Percentiles rank a stretch among this genome's conserved stretches.
phyloP scores from a whole-genome alignment of 2,113 vertebrate genomes.

The Microtus oregoni region DNA sequence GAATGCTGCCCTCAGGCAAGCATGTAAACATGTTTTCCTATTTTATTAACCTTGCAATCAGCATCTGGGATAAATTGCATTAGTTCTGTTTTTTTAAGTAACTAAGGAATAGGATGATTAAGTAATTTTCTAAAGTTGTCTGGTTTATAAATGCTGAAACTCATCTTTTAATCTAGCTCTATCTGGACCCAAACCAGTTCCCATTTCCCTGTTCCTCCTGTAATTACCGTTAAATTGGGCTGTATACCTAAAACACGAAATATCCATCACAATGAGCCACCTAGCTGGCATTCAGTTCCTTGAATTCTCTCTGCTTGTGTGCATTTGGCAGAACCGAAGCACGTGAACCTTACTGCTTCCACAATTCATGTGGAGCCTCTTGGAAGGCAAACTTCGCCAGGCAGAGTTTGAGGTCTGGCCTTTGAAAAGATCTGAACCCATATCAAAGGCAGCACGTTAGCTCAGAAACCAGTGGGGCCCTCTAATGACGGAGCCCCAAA shows the following conservation, averaged over 20 bases:
- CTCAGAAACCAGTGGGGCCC: conserved; percentile 38
- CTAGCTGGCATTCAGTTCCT: background rate
- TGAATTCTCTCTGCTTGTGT: background rate
- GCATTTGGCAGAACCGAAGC: background rate
- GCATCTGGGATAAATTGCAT: conserved; percentile 13
- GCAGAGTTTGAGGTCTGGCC: conserved; percentile 58
- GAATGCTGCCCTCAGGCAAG: conserved; percentile 27
- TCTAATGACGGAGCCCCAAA: background rate
- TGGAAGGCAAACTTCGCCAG: conserved; percentile 36
- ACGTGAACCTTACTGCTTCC: background rate
- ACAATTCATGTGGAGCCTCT: conserved; percentile 63
- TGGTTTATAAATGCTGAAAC: background rate
- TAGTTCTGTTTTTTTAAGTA: conserved; percentile 51
- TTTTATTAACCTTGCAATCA: conserved; percentile 48
- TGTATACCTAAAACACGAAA: conserved; percentile 33
- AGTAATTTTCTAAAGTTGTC: conserved; percentile 42
- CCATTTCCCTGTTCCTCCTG: background rate
- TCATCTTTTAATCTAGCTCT: background rate
- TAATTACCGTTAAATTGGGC: background rate
- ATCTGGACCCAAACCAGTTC: background rate
- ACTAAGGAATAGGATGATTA: background rate
- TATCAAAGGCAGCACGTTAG: conserved; percentile 65
- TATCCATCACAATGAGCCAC: background rate
- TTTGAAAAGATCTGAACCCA: conserved; percentile 70
- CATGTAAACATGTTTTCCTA: conserved; percentile 29